Percentiles rank a stretch among this genome's conserved stretches.
Evolutionary conservation across 53 echinoderm and acorn worm genomes (phyloP).

Genomic region (Patiria pectinifera): DNA sequence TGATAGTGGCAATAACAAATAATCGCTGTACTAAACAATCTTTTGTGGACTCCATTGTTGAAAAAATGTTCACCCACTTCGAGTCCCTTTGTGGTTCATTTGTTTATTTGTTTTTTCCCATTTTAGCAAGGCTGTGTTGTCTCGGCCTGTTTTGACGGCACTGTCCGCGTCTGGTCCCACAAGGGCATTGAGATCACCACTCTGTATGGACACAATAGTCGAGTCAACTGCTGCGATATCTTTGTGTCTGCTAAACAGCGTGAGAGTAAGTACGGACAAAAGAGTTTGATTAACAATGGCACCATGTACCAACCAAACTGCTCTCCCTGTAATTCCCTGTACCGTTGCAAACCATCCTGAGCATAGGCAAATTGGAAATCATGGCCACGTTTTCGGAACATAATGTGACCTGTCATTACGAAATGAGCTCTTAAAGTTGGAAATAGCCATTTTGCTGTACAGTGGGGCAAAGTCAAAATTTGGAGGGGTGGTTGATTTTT

Average conservation of each 20-base stretch:
- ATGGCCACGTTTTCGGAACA: no score
- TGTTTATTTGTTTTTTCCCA: constrained; percentile 1
- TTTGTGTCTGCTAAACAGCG: constrained; percentile 61
- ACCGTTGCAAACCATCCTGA: no score
- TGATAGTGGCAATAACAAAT: no score
- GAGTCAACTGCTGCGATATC: constrained; percentile 89
- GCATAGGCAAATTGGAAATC: no score
- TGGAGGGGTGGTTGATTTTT: no score
- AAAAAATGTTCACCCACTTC: no score
- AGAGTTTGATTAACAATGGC: background rate
- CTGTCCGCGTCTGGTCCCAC: constrained; percentile 95
- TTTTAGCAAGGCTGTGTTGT: constrained; percentile 94
- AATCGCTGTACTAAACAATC: no score
- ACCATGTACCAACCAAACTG: background rate
- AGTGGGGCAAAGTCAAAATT: no score
- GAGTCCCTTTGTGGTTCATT: background rate
- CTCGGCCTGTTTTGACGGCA: constrained; percentile 83
- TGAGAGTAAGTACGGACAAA: constrained; percentile 10
- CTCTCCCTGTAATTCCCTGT: background rate
- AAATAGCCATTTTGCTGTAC: no score
- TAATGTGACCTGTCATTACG: no score
- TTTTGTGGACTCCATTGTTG: no score
- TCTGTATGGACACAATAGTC: constrained; percentile 80
- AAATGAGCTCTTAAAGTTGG: no score
- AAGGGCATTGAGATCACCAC: constrained; percentile 97